These are phyloP conservation scores for Cryptus armator DNA, from an alignment of 2,888 invertebrate species.

Conservation along the genomic window DNA sequence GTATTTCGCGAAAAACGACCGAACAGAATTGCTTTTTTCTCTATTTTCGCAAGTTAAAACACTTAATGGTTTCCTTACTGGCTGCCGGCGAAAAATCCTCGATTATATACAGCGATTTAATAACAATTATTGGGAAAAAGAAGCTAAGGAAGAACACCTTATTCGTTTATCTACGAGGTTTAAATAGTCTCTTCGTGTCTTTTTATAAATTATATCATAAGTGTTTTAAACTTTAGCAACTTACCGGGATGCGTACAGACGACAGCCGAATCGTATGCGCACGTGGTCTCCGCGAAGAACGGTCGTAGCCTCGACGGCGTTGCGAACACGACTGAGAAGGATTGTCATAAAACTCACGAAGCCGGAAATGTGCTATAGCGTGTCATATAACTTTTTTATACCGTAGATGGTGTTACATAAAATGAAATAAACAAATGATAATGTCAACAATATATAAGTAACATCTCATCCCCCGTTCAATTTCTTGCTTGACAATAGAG, in stretches of 20 bases:
- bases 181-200: background rate
- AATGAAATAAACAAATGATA: no score
- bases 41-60: background rate
- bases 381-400: background rate
- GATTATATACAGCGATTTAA: background rate
- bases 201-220: background rate
- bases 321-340: background rate
- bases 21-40: background rate
- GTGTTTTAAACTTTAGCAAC: constrained; percentile 1
- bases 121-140: background rate
- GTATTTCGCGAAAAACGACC: background rate
- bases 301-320: background rate
- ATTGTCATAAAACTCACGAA: background rate
- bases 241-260: background rate
- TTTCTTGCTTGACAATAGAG: background rate
- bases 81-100: background rate
- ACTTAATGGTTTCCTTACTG: background rate
- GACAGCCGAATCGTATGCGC: background rate
- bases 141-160: background rate
- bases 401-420: background rate
- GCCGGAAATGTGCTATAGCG: background rate
- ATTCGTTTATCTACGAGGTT: background rate
- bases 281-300: background rate
- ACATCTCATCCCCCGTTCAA: background rate
- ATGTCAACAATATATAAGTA: no score